Percentiles rank a stretch among this genome's conserved stretches.
phyloP scores from a whole-genome alignment of 1,140 invertebrate species.

The Chironomus tepperi region DNA sequence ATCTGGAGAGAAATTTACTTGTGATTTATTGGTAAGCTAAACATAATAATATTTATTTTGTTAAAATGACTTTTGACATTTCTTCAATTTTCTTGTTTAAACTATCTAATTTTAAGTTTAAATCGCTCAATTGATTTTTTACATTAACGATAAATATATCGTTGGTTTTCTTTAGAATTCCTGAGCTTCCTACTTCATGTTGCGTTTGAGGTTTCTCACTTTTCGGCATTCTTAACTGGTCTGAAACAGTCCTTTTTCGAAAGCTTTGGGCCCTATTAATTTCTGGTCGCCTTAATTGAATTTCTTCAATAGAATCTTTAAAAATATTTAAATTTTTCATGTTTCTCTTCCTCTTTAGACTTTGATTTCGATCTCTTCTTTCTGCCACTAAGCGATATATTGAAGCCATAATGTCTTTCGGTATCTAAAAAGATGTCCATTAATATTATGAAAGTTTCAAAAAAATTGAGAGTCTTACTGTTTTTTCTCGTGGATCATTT shows the following conservation, averaged over 20 bases:
- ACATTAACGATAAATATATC: slow-evolving; percentile 42
- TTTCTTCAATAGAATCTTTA: slow-evolving; percentile 33
- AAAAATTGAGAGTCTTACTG: slow-evolving; percentile 35
- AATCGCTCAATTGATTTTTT: slow-evolving; percentile 39
- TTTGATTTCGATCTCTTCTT: slow-evolving; percentile 48
- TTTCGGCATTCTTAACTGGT: slow-evolving; percentile 34
- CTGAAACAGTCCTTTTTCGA: slow-evolving; percentile 40
- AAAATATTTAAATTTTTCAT: slow-evolving; percentile 41
- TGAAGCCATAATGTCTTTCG: slow-evolving; percentile 59
- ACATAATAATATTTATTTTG: slow-evolving; percentile 32
- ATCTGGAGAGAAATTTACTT: slow-evolving; percentile 48
- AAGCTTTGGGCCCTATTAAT: slow-evolving; percentile 31
- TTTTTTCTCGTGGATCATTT: slow-evolving; percentile 68
- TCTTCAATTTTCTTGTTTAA: slow-evolving; percentile 38
- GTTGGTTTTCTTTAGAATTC: slow-evolving; percentile 32
- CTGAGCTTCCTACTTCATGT: slow-evolving; percentile 35
- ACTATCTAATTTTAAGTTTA: slow-evolving; percentile 40
- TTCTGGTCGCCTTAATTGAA: slow-evolving; percentile 34
- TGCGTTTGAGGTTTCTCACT: slow-evolving; percentile 35
- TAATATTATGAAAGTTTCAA: neutral
- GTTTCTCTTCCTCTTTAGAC: slow-evolving; percentile 42
- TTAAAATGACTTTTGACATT: slow-evolving; percentile 37
- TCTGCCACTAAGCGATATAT: slow-evolving; percentile 63
- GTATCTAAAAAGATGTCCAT: slow-evolving; percentile 40
- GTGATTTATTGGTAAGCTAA: slow-evolving; percentile 39